Evolutionary conservation across 2,797 vertebrate genomes (phyloP).

Genomic region (Coregonus ussuriensis): DNA sequence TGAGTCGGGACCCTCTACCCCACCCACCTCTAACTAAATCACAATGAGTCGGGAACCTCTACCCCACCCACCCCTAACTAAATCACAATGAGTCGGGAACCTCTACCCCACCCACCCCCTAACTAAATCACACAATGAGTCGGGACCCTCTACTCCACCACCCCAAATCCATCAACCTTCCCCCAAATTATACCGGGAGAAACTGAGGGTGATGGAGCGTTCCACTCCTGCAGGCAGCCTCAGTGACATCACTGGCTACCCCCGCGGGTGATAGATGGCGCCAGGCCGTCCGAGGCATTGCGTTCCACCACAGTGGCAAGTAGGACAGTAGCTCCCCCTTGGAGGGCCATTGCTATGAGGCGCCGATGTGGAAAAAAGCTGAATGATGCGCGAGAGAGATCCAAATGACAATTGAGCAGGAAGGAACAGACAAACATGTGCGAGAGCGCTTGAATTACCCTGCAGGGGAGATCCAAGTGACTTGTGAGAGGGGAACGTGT

Average conservation of each 20-base stretch:
- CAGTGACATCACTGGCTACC: constrained; percentile 56
- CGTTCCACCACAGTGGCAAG: constrained; percentile 62
- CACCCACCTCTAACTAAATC: not conserved
- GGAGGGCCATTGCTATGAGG: too few relatives aligned
- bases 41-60: not conserved
- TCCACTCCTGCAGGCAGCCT: constrained; percentile 32
- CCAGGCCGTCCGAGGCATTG: constrained; percentile 52
- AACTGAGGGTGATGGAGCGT: not conserved
- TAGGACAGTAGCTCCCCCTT: too few relatives aligned
- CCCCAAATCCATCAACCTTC: not conserved
- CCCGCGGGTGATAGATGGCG: constrained; percentile 66
- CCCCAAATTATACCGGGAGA: constrained; percentile 9
- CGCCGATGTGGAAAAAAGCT: too few relatives aligned
- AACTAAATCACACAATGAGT: too few relatives aligned
- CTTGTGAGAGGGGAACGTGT: too few relatives aligned
- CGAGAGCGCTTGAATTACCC: too few relatives aligned
- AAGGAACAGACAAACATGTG: too few relatives aligned
- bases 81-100: not conserved
- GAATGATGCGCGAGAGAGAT: too few relatives aligned
- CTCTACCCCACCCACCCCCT: too few relatives aligned
- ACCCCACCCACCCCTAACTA: not conserved
- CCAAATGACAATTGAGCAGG: too few relatives aligned
- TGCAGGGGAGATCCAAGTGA: too few relatives aligned
- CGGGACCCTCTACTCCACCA: too few relatives aligned
- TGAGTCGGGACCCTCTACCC: not conserved